Evolutionary conservation across 2,797 vertebrate genomes (phyloP).

Genomic region (Linurgus olivaceus): DNA sequence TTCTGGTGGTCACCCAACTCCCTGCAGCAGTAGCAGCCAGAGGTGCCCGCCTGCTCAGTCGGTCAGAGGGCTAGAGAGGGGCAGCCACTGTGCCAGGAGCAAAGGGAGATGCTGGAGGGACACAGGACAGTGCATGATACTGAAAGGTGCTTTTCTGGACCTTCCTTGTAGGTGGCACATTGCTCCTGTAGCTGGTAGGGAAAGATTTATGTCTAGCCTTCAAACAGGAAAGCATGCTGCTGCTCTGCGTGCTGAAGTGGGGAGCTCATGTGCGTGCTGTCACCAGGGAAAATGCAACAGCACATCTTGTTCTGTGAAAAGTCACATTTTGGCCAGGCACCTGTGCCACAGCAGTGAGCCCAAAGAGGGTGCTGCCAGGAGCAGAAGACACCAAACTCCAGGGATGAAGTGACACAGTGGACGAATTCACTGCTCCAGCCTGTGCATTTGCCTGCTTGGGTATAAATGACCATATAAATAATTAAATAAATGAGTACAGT

Average conservation of each 20-base stretch:
- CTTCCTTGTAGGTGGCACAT: not conserved
- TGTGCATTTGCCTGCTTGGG: rapidly evolving
- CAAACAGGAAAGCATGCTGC: not conserved
- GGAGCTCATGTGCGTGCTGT: not conserved
- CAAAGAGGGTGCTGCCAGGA: not conserved
- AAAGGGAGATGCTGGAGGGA: not conserved
- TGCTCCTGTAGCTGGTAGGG: not conserved
- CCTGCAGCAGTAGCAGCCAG: not conserved
- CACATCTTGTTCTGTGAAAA: not conserved
- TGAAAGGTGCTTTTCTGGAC: not conserved
- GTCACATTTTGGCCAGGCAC: not conserved
- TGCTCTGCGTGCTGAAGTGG: rapidly evolving
- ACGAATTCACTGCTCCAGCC: not conserved
- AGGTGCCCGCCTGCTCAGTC: rapidly evolving
- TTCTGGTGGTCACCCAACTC: not conserved
- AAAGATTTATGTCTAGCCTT: not conserved
- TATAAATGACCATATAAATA: not conserved
- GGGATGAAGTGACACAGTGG: not conserved
- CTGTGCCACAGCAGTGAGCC: rapidly evolving
- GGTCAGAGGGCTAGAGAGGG: not conserved
- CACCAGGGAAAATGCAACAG: not conserved
- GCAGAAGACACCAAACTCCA: not conserved
- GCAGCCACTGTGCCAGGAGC: not conserved
- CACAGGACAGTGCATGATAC: not conserved
- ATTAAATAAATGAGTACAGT: not conserved